Evolutionary conservation across 2,888 invertebrate species (phyloP).

Genomic region (Scaptomyza flava): DNA sequence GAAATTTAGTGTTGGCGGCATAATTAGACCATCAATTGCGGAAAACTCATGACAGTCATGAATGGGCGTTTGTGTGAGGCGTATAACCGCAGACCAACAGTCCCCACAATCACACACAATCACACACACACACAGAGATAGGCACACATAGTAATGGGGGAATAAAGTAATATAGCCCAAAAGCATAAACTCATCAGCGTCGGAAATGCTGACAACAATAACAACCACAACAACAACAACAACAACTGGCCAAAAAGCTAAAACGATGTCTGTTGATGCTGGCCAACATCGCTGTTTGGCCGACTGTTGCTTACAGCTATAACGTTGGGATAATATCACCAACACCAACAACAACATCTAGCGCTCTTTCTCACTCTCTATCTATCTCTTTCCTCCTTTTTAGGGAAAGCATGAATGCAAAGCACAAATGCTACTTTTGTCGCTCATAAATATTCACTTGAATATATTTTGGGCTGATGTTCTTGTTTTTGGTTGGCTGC

Average conservation of each 20-base stretch:
- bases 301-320: conserved; percentile 67
- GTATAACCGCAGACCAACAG: conserved; percentile 54
- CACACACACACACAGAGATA: conserved; percentile 23
- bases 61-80: conserved; percentile 56
- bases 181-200: conserved; percentile 79
- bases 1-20: conserved; percentile 81
- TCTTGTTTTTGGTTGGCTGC: conserved; percentile 23
- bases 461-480: conserved; percentile 58
- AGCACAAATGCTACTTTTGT: conserved; percentile 78
- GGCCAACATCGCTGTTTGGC: conserved; percentile 41
- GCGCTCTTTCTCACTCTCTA: not conserved
- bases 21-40: conserved; percentile 84
- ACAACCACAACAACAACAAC: conserved; percentile 35
- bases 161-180: conserved; percentile 77
- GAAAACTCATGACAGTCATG: conserved; percentile 81
- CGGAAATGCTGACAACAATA: conserved; percentile 72
- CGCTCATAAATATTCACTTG: conserved; percentile 82
- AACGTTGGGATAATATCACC: conserved; percentile 31
- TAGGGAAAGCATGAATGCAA: conserved; percentile 64
- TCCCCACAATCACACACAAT: conserved; percentile 16
- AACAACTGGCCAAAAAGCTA: conserved; percentile 50
- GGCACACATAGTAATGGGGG: conserved; percentile 31
- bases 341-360: not conserved
- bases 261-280: conserved; percentile 57
- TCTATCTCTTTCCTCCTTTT: conserved; percentile 27